phyloP scores from a whole-genome alignment of 2,113 vertebrate genomes.

The Percina caprodes region DNA sequence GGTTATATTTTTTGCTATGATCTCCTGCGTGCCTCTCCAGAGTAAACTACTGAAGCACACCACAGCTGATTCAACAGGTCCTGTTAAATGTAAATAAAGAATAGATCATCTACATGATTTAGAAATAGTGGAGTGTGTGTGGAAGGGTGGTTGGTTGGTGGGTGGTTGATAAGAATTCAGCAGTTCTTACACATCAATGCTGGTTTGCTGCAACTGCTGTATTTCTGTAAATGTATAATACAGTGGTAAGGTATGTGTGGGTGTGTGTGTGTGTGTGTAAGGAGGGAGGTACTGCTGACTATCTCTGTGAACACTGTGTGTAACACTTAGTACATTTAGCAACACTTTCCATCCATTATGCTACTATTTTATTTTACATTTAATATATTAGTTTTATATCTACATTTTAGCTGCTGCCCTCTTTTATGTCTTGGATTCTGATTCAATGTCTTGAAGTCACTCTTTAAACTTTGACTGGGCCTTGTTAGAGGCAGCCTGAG shows the following conservation, averaged over 20 bases:
- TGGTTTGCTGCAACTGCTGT: not conserved
- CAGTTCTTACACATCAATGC: not conserved
- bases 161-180: not conserved
- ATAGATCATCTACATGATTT: not conserved
- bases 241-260: constrained; percentile 8
- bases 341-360: not conserved
- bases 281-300: constrained; percentile 5
- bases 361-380: not conserved
- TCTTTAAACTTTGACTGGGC: too few relatives aligned
- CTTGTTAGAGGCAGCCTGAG: not conserved
- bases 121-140: not conserved
- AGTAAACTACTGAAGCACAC: constrained; percentile 12
- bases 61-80: constrained; percentile 21
- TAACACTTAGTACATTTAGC: not conserved
- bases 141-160: not conserved
- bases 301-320: not conserved
- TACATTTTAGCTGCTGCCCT: not conserved
- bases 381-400: not conserved
- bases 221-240: constrained; percentile 5
- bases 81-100: not conserved
- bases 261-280: not conserved
- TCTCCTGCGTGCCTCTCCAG: not conserved
- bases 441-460: too few relatives aligned
- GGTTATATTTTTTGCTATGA: not conserved
- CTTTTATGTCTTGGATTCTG: too few relatives aligned